Percentiles rank a stretch among this genome's conserved stretches.
These are phyloP conservation scores for Chaetogeoica ovagalla DNA, from an alignment of 2,888 invertebrate genomes.

Conservation along the genomic window DNA sequence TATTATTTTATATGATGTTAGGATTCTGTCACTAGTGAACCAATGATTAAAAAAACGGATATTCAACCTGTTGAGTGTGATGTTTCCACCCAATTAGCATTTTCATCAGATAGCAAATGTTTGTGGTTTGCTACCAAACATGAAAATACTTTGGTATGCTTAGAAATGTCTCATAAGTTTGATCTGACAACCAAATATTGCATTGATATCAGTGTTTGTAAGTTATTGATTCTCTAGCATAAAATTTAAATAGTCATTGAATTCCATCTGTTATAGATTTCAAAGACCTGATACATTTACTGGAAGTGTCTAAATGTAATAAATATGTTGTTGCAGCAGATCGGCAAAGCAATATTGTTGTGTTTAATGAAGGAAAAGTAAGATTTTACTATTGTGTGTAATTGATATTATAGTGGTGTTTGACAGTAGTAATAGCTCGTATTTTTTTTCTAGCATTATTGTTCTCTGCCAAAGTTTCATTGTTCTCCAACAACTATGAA, in stretches of 20 bases:
- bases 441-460: constrained; percentile 60
- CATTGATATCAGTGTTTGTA: constrained; percentile 30
- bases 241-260: neutral
- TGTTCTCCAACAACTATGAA: constrained; percentile 74
- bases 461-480: constrained; percentile 71
- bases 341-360: constrained; percentile 67
- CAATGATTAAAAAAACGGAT: constrained; percentile 37
- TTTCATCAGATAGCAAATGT: constrained; percentile 50
- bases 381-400: neutral
- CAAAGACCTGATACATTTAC: constrained; percentile 64
- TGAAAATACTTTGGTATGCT: constrained; percentile 43
- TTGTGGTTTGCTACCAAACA: constrained; percentile 53
- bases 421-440: neutral
- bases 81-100: constrained; percentile 40
- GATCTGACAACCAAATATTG: constrained; percentile 33
- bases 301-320: constrained; percentile 64
- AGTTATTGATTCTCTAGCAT: neutral
- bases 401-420: neutral
- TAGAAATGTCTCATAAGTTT: constrained; percentile 44
- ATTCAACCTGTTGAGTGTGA: constrained; percentile 42
- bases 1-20: constrained; percentile 32
- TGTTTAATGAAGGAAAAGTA: constrained; percentile 65
- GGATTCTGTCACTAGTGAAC: constrained; percentile 53
- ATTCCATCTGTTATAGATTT: constrained; percentile 62
- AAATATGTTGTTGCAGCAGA: constrained; percentile 72